Conservation (phyloP, 2,888 invertebrate species). For the Cyclophora albipunctata region DNA sequence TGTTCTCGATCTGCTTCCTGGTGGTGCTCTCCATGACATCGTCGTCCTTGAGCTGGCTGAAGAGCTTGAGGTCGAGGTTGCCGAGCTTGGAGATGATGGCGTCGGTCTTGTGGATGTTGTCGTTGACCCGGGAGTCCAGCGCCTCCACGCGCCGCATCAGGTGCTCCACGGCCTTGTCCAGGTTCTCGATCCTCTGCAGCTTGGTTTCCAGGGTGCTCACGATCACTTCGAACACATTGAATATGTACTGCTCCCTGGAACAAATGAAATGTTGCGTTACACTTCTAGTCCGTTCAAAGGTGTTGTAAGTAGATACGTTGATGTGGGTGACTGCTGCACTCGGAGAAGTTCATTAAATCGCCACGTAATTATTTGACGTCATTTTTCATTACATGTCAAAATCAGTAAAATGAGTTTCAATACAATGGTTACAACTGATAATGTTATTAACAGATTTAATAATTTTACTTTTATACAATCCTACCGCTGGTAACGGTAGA, state of each 20-base stretch:
- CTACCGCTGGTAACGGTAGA: too few species aligned
- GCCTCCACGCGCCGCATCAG: slow-evolving; percentile 89
- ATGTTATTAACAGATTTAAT: too few species aligned
- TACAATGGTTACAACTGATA: too few species aligned
- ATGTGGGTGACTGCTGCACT: too few species aligned
- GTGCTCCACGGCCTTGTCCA: slow-evolving; percentile 91
- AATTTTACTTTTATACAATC: too few species aligned
- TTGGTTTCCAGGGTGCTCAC: slow-evolving; percentile 92
- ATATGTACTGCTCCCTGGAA: slow-evolving; percentile 90
- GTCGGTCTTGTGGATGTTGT: slow-evolving; percentile 90
- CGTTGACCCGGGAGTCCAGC: slow-evolving; percentile 86
- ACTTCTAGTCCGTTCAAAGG: too few species aligned
- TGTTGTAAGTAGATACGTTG: too few species aligned
- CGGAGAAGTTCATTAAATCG: too few species aligned
- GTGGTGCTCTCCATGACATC: slow-evolving; percentile 48
- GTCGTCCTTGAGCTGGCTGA: slow-evolving; percentile 71
- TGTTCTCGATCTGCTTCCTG: slow-evolving; percentile 27
- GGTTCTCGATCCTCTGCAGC: slow-evolving; percentile 89
- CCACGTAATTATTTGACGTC: too few species aligned
- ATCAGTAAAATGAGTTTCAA: too few species aligned
- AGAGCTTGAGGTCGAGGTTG: slow-evolving; percentile 83
- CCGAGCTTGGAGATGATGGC: slow-evolving; percentile 85
- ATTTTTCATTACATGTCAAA: too few species aligned
- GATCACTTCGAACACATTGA: slow-evolving; percentile 92
- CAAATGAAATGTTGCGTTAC: slow-evolving; percentile 31